phyloP scores from a whole-genome alignment of 1,140 invertebrate species.

The Phymastichus coffea region DNA sequence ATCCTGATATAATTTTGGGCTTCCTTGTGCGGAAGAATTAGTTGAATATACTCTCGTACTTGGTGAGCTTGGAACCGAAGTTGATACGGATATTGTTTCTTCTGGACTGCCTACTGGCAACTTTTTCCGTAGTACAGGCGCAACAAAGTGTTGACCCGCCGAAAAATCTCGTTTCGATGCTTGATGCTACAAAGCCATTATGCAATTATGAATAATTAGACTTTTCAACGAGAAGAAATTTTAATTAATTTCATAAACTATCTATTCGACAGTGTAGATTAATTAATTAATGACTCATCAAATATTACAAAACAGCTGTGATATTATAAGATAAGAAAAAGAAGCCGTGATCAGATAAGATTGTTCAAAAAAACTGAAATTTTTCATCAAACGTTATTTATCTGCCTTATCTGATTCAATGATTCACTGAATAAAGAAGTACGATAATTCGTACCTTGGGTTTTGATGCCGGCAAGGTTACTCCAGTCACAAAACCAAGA shows the following conservation, averaged over 20 bases:
- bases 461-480: conserved; percentile 49
- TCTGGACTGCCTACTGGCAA: conserved; percentile 32
- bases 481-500: conserved; percentile 51
- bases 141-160: conserved; percentile 49
- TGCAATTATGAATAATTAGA: neutral
- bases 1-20: conserved; percentile 52
- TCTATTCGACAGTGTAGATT: too few relatives aligned
- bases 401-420: too few relatives aligned
- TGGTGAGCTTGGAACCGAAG: conserved; percentile 37
- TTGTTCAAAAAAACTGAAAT: conserved; percentile 9
- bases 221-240: too few relatives aligned
- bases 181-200: conserved; percentile 37
- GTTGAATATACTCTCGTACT: conserved; percentile 38
- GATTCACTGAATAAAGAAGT: too few relatives aligned
- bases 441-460: conserved; percentile 41
- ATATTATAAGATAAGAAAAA: neutral
- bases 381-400: too few relatives aligned
- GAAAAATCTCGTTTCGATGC: conserved; percentile 46
- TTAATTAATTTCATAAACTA: too few relatives aligned
- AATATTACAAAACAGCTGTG: neutral
- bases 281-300: neutral
- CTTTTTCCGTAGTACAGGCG: conserved; percentile 48
- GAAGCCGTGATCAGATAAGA: conserved; percentile 4
- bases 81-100: conserved; percentile 43
- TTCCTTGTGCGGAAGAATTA: conserved; percentile 44